Evolutionary conservation across 2,113 vertebrate species (phyloP).

Genomic region (Seriola rivoliana): DNA sequence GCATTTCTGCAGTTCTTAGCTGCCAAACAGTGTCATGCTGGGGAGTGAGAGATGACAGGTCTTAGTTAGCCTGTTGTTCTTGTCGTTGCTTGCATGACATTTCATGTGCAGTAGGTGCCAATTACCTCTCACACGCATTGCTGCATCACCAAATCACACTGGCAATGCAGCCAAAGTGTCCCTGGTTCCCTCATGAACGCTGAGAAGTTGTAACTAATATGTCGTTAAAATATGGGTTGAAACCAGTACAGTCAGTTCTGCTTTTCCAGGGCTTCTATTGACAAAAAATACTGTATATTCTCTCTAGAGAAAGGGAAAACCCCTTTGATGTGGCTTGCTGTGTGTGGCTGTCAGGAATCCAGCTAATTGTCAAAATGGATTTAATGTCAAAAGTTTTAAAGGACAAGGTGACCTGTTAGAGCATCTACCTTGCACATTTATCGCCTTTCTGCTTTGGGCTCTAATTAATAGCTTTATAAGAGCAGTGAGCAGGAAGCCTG

Average conservation of each 20-base stretch:
- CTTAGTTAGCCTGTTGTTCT: constrained; percentile 34
- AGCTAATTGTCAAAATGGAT: constrained; percentile 33
- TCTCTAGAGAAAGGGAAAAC: neutral
- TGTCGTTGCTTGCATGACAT: constrained; percentile 38
- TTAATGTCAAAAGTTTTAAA: constrained; percentile 60
- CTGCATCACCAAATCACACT: constrained; percentile 35
- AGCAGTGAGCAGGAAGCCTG: constrained; percentile 56
- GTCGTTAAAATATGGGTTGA: constrained; percentile 14
- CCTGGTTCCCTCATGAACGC: neutral
- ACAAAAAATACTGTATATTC: neutral
- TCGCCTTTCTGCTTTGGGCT: constrained; percentile 52
- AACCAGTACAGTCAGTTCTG: constrained; percentile 7
- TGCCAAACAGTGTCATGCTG: constrained; percentile 34
- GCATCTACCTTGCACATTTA: constrained; percentile 26
- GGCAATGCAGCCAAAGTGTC: constrained; percentile 26
- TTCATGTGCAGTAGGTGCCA: constrained; percentile 57
- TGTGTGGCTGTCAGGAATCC: constrained; percentile 17
- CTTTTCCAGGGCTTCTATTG: neutral
- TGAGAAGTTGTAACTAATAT: constrained; percentile 1
- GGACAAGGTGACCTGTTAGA: constrained; percentile 55
- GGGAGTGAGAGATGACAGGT: constrained; percentile 40
- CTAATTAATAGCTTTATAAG: constrained; percentile 75
- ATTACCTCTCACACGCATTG: constrained; percentile 53
- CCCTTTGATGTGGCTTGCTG: neutral
- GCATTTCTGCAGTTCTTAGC: constrained; percentile 1